Evolutionary conservation across 1,140 invertebrate species (phyloP).

Genomic region (Aricia agestis): DNA sequence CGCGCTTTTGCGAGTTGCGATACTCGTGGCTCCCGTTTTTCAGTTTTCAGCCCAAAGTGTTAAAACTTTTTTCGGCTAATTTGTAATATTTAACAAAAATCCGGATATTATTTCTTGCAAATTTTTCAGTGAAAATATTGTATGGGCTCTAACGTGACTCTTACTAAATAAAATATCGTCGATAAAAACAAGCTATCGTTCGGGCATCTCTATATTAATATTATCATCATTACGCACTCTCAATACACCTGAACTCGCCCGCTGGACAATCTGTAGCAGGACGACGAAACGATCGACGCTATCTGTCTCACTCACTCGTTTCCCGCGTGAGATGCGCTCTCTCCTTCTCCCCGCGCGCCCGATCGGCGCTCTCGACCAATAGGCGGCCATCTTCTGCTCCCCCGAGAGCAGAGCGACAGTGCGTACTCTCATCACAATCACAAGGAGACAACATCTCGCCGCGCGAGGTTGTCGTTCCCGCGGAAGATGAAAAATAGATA

Average conservation of each 20-base stretch:
- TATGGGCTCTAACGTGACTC: not conserved
- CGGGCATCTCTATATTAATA: constrained; percentile 66
- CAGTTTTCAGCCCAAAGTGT: too few relatives aligned
- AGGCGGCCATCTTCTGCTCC: constrained; percentile 71
- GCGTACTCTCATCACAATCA: constrained; percentile 73
- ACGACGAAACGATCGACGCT: constrained; percentile 58
- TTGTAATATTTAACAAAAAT: too few relatives aligned
- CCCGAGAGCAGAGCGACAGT: constrained; percentile 74
- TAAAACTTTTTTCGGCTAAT: too few relatives aligned
- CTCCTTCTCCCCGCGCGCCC: constrained; percentile 62
- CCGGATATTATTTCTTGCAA: too few relatives aligned
- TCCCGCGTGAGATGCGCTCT: constrained; percentile 56
- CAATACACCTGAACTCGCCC: constrained; percentile 59
- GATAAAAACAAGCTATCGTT: constrained; percentile 37
- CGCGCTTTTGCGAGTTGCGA: too few relatives aligned
- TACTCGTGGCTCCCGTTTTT: too few relatives aligned
- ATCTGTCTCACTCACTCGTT: constrained; percentile 59
- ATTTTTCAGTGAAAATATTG: too few relatives aligned
- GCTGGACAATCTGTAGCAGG: constrained; percentile 60
- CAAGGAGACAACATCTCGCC: constrained; percentile 71
- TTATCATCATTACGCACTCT: constrained; percentile 66
- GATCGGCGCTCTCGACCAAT: constrained; percentile 67
- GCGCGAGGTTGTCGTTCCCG: constrained; percentile 66
- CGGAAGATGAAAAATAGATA: constrained; percentile 52
- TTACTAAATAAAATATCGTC: not conserved